Evolutionary conservation across 2,888 invertebrate genomes (phyloP).

Genomic region (Chymomyza fuscimana): DNA sequence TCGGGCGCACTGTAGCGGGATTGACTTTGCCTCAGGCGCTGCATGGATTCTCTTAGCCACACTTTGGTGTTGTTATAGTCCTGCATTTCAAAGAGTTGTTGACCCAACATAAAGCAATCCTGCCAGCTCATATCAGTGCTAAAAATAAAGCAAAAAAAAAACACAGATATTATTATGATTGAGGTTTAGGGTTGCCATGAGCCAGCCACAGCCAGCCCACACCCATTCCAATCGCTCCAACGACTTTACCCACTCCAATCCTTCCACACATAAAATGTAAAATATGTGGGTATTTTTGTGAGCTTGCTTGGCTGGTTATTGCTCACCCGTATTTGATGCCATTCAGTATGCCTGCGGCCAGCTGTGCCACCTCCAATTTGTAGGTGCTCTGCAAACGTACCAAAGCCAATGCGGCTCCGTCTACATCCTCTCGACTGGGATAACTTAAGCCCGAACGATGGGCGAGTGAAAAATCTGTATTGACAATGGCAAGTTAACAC

Average conservation of each 20-base stretch:
- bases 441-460: conserved; percentile 87
- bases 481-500: conserved; percentile 6
- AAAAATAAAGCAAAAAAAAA: conserved; percentile 40
- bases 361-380: conserved; percentile 89
- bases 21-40: conserved; percentile 84
- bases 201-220: conserved; percentile 21
- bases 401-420: conserved; percentile 95
- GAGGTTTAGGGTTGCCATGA: conserved; percentile 20
- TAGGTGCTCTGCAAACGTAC: conserved; percentile 97
- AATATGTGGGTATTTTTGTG: conserved; percentile 41
- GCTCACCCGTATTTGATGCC: conserved; percentile 88
- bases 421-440: conserved; percentile 94
- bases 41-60: conserved; percentile 96
- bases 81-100: conserved; percentile 93
- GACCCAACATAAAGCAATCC: conserved; percentile 96
- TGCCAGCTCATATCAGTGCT: conserved; percentile 87
- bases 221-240: conserved; percentile 1
- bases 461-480: conserved; percentile 85
- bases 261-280: background rate
- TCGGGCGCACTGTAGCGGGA: conserved; percentile 79
- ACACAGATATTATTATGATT: conserved; percentile 45
- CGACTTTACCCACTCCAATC: no score
- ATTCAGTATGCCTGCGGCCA: conserved; percentile 91
- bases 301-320: conserved; percentile 60
- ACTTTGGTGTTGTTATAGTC: conserved; percentile 95